phyloP scores from a whole-genome alignment of 2,113 vertebrate genomes.

The Passer domesticus region DNA sequence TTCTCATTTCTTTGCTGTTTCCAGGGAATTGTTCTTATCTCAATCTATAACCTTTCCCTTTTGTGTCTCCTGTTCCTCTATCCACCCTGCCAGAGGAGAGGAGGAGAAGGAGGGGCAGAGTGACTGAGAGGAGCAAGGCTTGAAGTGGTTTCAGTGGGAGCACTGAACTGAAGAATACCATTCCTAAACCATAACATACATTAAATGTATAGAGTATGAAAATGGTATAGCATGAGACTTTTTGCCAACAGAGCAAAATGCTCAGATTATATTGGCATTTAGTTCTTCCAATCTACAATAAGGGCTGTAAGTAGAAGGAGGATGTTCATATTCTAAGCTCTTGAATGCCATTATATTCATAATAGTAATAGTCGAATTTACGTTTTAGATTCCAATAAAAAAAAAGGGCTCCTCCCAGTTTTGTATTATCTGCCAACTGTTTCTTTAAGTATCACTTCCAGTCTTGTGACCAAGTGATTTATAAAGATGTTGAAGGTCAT shows the following conservation, averaged over 20 bases:
- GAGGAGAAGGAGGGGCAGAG: fast-evolving
- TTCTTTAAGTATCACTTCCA: background rate
- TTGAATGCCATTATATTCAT: background rate
- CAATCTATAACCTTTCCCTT: background rate
- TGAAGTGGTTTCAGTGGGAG: background rate
- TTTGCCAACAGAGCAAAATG: background rate
- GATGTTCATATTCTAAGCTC: background rate
- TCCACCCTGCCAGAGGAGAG: background rate
- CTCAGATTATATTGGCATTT: background rate
- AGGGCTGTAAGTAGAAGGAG: background rate
- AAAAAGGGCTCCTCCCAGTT: background rate
- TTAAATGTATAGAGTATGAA: background rate
- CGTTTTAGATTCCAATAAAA: background rate
- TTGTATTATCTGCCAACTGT: fast-evolving
- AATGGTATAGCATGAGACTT: background rate
- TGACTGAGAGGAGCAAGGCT: fast-evolving
- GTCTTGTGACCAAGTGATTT: background rate
- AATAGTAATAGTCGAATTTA: background rate
- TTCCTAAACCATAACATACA: background rate
- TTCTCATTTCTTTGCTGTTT: background rate
- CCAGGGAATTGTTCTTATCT: background rate
- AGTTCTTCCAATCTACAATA: background rate
- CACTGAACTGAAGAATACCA: background rate
- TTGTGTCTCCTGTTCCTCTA: background rate
- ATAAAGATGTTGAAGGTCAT: background rate